Base-by-base conservation (phyloP, 2,888 invertebrate genomes). In the Drosophila meridiana region DNA sequence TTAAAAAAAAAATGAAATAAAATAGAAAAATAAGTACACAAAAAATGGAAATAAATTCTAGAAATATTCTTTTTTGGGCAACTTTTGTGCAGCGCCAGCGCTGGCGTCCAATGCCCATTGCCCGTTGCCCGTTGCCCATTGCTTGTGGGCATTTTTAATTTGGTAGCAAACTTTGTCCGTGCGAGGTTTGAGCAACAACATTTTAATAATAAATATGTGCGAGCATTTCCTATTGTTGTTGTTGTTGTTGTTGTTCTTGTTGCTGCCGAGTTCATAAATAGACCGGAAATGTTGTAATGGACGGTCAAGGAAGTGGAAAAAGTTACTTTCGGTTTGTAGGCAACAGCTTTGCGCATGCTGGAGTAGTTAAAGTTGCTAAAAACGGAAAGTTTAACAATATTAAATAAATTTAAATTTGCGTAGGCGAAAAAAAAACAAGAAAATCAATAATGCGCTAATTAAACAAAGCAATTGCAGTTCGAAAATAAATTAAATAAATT, bases 141-240 rank as follows among this genome's bases (percentile, higher is more conserved):
- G 80, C 81, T 66, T 74, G 69, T 69, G 81, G 80, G 59, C 72
- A 83, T 67, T 82, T 85, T 89, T 82, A 87, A 84, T 82, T 82
- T 80, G 66, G 80, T 79, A 79, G 53, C 64, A 78, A 87, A 89
- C 77, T 80, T 78, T 77, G 70, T 14, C 53, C 52, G 68, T 59
- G 77, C 70, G 47, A 76, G 68, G 69, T 74, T 84, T 69, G 80
- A 66, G 77, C 63, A 79, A 62, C 72, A 87, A 60, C 72, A 87
- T 84, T 89, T 89, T 82, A 87, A 89, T 89, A 89, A 87, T 87
- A 82, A 87, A 84, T 89, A 77, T 79, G 32, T 71, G 43, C 50
- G 8, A n/a, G 50, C 32, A n/a, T n/a, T 52, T 20, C n/a, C 5
- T 32, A 32, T 30, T 48, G 14, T 4, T 30, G 32, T 4, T 47